phyloP scores from a whole-genome alignment of 2,113 vertebrate genomes.

The Sebastes fasciatus region DNA sequence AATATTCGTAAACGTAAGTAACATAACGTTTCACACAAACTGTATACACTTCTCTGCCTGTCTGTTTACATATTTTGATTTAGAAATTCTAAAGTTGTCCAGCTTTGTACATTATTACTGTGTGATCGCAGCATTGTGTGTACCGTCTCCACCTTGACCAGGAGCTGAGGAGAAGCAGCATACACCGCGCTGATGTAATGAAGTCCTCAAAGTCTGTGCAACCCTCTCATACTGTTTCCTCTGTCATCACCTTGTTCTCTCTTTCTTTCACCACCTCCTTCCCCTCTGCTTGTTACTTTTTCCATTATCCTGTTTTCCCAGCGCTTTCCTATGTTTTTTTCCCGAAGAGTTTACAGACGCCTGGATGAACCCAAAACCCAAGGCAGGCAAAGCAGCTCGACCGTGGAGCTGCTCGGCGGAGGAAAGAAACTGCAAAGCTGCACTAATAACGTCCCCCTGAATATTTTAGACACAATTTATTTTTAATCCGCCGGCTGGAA shows the following conservation, averaged over 20 bases:
- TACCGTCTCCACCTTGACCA: slow-evolving; percentile 1
- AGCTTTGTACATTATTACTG: neutral
- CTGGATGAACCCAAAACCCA: slow-evolving; percentile 57
- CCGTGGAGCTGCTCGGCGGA: slow-evolving; percentile 52
- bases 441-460: slow-evolving; percentile 78
- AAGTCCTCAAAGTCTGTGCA: neutral
- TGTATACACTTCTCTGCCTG: neutral
- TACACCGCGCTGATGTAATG: neutral
- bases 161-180: neutral
- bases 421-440: slow-evolving; percentile 71
- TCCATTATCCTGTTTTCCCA: slow-evolving; percentile 20
- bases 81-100: neutral
- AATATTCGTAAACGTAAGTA: neutral
- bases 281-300: slow-evolving; percentile 13
- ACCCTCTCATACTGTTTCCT: neutral
- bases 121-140: too few species aligned
- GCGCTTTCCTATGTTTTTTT: neutral
- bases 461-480: slow-evolving; percentile 86
- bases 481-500: slow-evolving; percentile 81
- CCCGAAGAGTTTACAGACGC: slow-evolving; percentile 17
- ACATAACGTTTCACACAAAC: neutral
- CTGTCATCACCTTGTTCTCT: neutral
- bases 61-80: neutral
- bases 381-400: slow-evolving; percentile 53
- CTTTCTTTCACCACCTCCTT: slow-evolving; percentile 7